phyloP scores from a whole-genome alignment of 2,797 vertebrate species.

The Echeneis naucrates region DNA sequence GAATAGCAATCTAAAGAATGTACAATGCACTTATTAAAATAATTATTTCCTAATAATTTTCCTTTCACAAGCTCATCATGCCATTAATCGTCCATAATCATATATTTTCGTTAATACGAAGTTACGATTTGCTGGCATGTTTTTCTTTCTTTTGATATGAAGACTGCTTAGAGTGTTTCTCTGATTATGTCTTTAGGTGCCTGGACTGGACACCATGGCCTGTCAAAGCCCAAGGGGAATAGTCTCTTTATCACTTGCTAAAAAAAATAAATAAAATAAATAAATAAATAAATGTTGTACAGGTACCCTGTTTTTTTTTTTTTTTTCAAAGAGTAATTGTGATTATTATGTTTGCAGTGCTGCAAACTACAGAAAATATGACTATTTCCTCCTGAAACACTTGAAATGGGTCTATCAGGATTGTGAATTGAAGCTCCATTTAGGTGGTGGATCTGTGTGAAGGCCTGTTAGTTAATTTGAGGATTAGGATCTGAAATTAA shows the following conservation, averaged over 20 bases:
- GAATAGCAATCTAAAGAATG: no score
- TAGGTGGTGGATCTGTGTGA: not conserved
- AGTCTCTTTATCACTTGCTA: not conserved
- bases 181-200: not conserved
- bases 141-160: not conserved
- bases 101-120: no score
- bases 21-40: no score
- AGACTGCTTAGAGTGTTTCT: no score
- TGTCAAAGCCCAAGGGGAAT: not conserved
- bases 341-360: not conserved
- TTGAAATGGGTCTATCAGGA: not conserved
- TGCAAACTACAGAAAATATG: not conserved
- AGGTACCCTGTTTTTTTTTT: not conserved
- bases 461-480: not conserved
- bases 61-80: no score
- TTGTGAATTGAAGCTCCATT: not conserved
- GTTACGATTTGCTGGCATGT: no score
- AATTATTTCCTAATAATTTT: no score
- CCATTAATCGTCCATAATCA: no score
- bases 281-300: constrained; percentile 2
- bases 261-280: no score
- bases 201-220: no score
- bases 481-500: not conserved
- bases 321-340: not conserved
- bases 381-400: not conserved